Percentiles rank a stretch among this genome's conserved stretches.
phyloP scores from a whole-genome alignment of 2,888 invertebrate genomes.

The Drosophila yooni region DNA sequence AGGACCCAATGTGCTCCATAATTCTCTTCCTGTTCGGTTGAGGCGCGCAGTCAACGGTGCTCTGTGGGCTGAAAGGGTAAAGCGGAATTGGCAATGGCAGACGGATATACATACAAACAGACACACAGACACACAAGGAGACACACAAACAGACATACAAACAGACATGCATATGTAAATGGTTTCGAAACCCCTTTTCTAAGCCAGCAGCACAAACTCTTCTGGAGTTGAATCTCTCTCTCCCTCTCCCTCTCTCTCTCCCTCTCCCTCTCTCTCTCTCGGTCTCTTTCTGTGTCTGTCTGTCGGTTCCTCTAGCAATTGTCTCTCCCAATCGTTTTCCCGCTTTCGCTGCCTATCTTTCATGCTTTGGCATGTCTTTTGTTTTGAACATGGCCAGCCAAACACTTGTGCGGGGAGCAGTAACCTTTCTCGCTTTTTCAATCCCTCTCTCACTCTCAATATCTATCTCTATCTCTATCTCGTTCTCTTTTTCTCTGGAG shows the following conservation, averaged over 20 bases:
- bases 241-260: slow-evolving; percentile 5
- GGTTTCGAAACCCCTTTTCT: slow-evolving; percentile 36
- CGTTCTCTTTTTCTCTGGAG: not conserved
- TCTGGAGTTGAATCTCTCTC: not conserved
- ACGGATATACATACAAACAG: slow-evolving; percentile 48
- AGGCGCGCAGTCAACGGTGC: slow-evolving; percentile 7
- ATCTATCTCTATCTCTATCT: not conserved
- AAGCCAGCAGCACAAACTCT: not conserved
- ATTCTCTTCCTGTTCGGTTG: slow-evolving; percentile 1
- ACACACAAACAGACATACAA: not conserved
- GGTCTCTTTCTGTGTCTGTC: not conserved
- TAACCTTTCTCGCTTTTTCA: slow-evolving; percentile 3
- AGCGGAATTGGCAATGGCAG: slow-evolving; percentile 55
- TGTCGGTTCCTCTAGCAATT: not conserved
- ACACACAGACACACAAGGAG: too few relatives aligned
- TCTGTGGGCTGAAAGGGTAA: not conserved
- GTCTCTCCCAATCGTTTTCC: slow-evolving; percentile 5
- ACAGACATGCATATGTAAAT: slow-evolving; percentile 14
- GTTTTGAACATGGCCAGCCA: slow-evolving; percentile 49
- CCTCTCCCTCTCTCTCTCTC: not conserved
- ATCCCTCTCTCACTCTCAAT: not conserved
- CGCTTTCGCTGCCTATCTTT: slow-evolving; percentile 11
- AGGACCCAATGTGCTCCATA: not conserved
- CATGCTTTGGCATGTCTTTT: slow-evolving; percentile 49
- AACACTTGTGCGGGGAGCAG: slow-evolving; percentile 33